Evolutionary conservation across 1,140 invertebrate species (phyloP), one percentile per base, ranked within the genome.

Genomic region (Medauroidea extradentata): DNA sequence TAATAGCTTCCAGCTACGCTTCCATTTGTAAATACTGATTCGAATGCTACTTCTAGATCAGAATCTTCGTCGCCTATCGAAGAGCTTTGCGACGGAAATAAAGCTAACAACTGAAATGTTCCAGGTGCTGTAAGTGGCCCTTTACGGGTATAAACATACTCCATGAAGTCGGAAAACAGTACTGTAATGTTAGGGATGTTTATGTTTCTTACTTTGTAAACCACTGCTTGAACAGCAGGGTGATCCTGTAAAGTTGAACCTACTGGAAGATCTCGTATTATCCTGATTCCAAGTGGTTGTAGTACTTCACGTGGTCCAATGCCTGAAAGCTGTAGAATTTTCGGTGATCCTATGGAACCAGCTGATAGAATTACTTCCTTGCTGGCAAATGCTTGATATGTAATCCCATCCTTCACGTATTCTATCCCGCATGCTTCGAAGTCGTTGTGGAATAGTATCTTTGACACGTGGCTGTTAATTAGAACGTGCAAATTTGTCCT

Each of bases 401-500:
- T 66, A 46, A 67, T 67, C 13, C 73, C 74, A 49, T 77, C 59
- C 59, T 67, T 73, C 9, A 74, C 65, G 60, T 71, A 85, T n/a
- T 83, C 75, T 0, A 82, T 78, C 3, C 77, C 79, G 7, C 65
- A 63, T 1, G 79, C 79, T 42, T 69, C 70, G 2, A 63, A 61
- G 2, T 68, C 52, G 13, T 59, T 34, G 42, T 67, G 54, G 21
- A 73, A 63, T 0, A 73, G 29, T 27, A 80, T 68, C 62, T 70
- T 73, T 0, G 85, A 94, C 0, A 90, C 93, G 39, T 93, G 86
- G 0, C 91, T 81, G 57, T 91, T 83, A 77, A 93, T 90, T 0
- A 91, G 85, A 1, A 96, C 83, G 68, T 94, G 88, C 0, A 98
- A 76, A 70, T 98, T 98, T 19, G 81, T 81, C 1, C 95, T 78